Evolutionary conservation across 2,888 invertebrate species (phyloP).

Genomic region (Pycnomerus fuliginosus): DNA sequence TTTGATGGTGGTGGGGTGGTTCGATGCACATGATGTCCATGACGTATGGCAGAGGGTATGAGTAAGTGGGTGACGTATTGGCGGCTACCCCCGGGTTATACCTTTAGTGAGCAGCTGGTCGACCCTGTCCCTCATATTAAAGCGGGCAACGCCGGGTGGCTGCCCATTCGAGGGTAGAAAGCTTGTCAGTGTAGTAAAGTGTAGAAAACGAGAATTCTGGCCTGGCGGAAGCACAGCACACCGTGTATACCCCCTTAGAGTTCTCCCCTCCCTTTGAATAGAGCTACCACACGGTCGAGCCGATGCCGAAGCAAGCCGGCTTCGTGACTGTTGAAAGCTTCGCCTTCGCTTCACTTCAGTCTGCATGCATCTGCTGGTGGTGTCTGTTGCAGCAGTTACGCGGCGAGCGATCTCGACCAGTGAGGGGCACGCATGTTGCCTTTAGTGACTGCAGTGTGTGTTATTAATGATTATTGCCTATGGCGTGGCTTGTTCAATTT

Average conservation of each 20-base stretch:
- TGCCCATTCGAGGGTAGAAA: conserved; percentile 50
- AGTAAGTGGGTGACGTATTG: conserved; percentile 12
- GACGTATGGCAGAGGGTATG: neutral
- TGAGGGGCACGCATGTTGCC: conserved; percentile 26
- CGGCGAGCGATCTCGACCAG: conserved; percentile 31
- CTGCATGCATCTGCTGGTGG: conserved; percentile 37
- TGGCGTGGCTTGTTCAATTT: conserved; percentile 46
- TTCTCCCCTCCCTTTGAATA: conserved; percentile 44
- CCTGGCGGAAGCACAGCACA: conserved; percentile 48
- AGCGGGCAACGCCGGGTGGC: conserved; percentile 47
- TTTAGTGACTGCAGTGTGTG: conserved; percentile 9
- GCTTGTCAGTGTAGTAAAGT: conserved; percentile 35
- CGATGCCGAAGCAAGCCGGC: conserved; percentile 29
- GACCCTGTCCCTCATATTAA: conserved; percentile 48
- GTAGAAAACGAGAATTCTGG: too few species aligned
- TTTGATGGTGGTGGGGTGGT: neutral
- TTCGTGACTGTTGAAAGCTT: conserved; percentile 29
- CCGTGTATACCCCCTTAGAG: too few species aligned
- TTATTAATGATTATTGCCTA: conserved; percentile 44
- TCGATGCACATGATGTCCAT: neutral
- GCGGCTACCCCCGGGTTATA: conserved; percentile 23
- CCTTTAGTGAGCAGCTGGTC: conserved; percentile 38
- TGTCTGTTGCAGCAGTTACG: conserved; percentile 7
- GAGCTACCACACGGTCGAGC: conserved; percentile 48
- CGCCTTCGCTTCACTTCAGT: conserved; percentile 24